Evolutionary conservation across 2,113 vertebrate genomes (phyloP), one percentile per base, ranked within the genome.

Genomic region (Callaeas wilsoni): DNA sequence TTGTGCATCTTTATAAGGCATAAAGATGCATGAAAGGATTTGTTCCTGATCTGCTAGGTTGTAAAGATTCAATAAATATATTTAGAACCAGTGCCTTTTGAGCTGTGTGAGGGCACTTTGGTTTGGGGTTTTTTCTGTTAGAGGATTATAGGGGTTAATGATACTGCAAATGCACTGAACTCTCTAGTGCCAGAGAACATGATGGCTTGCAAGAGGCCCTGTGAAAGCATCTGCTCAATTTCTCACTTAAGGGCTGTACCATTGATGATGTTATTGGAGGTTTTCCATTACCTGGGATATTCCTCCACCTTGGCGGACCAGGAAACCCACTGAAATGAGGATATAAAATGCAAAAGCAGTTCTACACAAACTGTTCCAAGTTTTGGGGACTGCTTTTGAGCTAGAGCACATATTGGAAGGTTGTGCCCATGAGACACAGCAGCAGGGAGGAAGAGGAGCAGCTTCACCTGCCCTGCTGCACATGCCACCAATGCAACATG

Each of bases 371-470:
- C 41, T 26, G 15, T 25, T 49, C 12, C 26, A 65, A 21, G 41
- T 83, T 86, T 62, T 9, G 7, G 20, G 62, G 62, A 15, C 59
- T 85, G 55, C 8, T 68, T 57, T 68, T 73, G 25, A 26, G 11
- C 29, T 32, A 63, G 32, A 68, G 39, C 22, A n/a, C 15, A 3
- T 0, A 1, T 22, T 4, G 1, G 64, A 57, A 71, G 10, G 15
- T 73, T 1, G 0, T 11, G 15, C n/a, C 60, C 1, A 0, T 0
- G 10, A 57, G n/a, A n/a, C 2, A 9, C 0, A 0, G 35, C 68
- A 70, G 46, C 1, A 2, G 25, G 17, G 32, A 87, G 14, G 29
- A 56, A 56, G 47, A 81, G 27, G 20, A 70, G 57, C 74, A 50
- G 1, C 35, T 56, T 67, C 20, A 32, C 18, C 20, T 9, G 3